Conservation (phyloP, 2,888 invertebrate genomes). For the Dynastes hyllus region DNA sequence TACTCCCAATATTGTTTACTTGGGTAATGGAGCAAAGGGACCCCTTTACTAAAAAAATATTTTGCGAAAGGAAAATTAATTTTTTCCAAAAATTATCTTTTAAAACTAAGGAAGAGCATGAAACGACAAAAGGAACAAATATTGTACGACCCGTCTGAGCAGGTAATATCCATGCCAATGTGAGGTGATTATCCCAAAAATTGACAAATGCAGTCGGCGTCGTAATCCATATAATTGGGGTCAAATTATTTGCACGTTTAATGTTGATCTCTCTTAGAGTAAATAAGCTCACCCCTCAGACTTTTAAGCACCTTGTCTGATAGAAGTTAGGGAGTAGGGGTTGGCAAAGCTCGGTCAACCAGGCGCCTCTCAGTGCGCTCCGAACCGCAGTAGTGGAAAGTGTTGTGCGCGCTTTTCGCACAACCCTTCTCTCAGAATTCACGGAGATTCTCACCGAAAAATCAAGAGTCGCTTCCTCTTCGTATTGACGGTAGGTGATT, state of each 20-base stretch:
- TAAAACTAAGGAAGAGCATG: too few species aligned
- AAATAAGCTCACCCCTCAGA: constrained; percentile 32
- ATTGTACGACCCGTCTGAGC: too few species aligned
- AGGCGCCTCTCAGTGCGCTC: constrained; percentile 41
- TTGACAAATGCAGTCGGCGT: not conserved
- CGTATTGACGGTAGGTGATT: constrained; percentile 31
- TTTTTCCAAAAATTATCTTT: too few species aligned
- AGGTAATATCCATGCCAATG: too few species aligned
- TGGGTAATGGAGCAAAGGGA: too few species aligned
- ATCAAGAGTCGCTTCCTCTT: not conserved
- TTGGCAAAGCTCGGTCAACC: constrained; percentile 39
- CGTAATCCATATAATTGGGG: constrained; percentile 27
- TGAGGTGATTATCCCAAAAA: not conserved
- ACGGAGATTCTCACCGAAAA: constrained; percentile 10
- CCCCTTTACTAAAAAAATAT: too few species aligned
- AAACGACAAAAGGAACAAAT: too few species aligned
- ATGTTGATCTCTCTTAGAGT: constrained; percentile 11
- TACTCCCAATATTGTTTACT: too few species aligned
- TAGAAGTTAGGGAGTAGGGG: constrained; percentile 19
- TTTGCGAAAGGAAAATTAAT: too few species aligned
- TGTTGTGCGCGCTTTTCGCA: constrained; percentile 27
- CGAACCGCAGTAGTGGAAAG: constrained; percentile 5
- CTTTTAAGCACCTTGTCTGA: constrained; percentile 30
- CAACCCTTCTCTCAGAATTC: constrained; percentile 3
- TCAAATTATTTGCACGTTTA: constrained; percentile 14